Conservation (phyloP, 2,797 vertebrate species). For the Basileuterus tristriatus region DNA sequence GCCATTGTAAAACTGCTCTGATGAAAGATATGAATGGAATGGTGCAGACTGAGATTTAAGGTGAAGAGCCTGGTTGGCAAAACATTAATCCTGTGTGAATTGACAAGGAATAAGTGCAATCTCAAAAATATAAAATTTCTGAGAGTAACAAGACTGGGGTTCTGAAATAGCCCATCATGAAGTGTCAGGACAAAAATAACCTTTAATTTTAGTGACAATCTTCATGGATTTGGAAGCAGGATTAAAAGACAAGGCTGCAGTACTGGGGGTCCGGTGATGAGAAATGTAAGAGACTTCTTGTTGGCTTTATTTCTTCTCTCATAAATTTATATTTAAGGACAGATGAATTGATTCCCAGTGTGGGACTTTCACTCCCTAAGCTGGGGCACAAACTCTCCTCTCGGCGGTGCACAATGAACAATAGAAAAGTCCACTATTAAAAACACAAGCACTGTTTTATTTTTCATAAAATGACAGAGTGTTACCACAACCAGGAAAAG, state of each 20-base stretch:
- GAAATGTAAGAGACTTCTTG: not conserved
- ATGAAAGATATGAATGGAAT: not conserved
- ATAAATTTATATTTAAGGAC: not conserved
- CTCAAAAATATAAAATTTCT: not conserved
- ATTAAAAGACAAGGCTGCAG: not conserved
- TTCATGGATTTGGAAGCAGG: not conserved
- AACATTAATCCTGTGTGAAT: not conserved
- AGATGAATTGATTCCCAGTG: not conserved
- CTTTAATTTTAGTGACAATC: not conserved
- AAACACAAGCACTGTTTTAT: not conserved
- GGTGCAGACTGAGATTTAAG: not conserved
- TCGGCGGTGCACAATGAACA: not conserved
- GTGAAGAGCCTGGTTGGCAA: not conserved
- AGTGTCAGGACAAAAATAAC: not conserved
- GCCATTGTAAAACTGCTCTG: not conserved
- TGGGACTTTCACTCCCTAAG: not conserved
- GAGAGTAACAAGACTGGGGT: not conserved
- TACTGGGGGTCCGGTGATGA: not conserved
- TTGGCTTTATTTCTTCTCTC: not conserved
- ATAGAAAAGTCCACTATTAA: not conserved
- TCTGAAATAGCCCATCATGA: not conserved
- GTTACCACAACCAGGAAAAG: not conserved
- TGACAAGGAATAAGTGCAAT: not conserved
- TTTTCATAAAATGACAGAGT: conserved; percentile 23
- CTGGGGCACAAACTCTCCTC: not conserved